Evolutionary conservation across 1,140 invertebrate genomes (phyloP).

Genomic region (Galleria mellonella): DNA sequence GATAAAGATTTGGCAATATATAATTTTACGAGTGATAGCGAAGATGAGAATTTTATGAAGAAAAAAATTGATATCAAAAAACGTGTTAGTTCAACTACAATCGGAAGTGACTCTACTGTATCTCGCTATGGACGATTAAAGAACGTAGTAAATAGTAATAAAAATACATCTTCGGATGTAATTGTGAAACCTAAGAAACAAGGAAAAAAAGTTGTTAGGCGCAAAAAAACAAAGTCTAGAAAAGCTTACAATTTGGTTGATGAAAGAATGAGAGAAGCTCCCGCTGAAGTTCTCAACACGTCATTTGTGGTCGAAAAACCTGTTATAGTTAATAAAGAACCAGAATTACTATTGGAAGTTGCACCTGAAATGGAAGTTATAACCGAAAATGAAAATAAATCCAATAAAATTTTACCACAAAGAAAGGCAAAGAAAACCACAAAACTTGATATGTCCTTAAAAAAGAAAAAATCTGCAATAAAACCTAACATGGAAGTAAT

Average conservation of each 20-base stretch:
- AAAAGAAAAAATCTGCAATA: slow-evolving; percentile 11
- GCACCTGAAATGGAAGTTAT: slow-evolving; percentile 39
- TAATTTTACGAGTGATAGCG: slow-evolving; percentile 49
- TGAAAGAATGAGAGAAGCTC: slow-evolving; percentile 37
- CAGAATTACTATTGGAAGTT: slow-evolving; percentile 12
- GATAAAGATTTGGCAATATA: slow-evolving; percentile 25
- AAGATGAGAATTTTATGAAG: slow-evolving; percentile 40
- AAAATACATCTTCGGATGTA: slow-evolving; percentile 10
- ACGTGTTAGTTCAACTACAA: slow-evolving; percentile 15
- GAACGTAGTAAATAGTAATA: slow-evolving; percentile 16
- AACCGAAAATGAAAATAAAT: slow-evolving; percentile 5
- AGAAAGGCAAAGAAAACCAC: slow-evolving; percentile 4
- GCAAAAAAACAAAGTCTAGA: slow-evolving; percentile 15
- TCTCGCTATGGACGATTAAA: slow-evolving; percentile 6
- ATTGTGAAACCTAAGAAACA: slow-evolving; percentile 7
- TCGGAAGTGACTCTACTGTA: slow-evolving; percentile 12
- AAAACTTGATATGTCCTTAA: slow-evolving; percentile 1
- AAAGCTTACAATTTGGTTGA: slow-evolving; percentile 22
- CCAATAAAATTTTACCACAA: background rate
- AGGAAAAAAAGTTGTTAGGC: slow-evolving; percentile 10
- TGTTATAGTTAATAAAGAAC: slow-evolving; percentile 7
- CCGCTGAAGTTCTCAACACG: slow-evolving; percentile 29
- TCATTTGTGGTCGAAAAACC: slow-evolving; percentile 26
- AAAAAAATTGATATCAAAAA: slow-evolving; percentile 21
- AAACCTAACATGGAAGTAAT: slow-evolving; percentile 8